These are phyloP conservation scores for Decapterus maruadsi DNA, from an alignment of 2,797 vertebrate species.

Conservation along the genomic window DNA sequence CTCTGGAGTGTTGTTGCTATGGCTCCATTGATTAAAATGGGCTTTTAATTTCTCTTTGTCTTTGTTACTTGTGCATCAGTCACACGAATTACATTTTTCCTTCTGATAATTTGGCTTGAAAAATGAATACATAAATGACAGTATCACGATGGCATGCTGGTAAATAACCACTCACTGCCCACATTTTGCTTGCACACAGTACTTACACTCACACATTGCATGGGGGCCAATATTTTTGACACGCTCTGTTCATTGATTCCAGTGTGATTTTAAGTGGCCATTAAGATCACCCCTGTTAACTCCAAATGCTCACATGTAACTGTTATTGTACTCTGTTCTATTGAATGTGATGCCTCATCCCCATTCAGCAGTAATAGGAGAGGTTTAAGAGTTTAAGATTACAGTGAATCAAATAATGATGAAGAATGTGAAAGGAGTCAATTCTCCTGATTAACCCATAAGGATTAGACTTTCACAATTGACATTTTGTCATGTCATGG, in stretches of 20 bases:
- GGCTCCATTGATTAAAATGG: background rate
- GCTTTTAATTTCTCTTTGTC: background rate
- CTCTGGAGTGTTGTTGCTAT: slow-evolving; percentile 1
- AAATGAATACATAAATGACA: background rate
- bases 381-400: background rate
- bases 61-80: slow-evolving; percentile 10
- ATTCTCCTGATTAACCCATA: too few relatives aligned
- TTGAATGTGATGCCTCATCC: background rate
- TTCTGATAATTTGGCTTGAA: background rate
- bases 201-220: background rate
- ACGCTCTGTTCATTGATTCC: slow-evolving; percentile 6
- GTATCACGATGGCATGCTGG: background rate
- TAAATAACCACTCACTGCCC: background rate
- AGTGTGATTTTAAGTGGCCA: slow-evolving; percentile 22
- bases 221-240: background rate
- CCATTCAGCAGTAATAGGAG: background rate
- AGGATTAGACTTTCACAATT: background rate
- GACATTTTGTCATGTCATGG: background rate
- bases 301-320: slow-evolving; percentile 12
- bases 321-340: background rate
- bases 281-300: slow-evolving; percentile 15
- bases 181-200: background rate
- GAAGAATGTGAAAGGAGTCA: background rate
- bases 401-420: background rate
- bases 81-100: background rate